Evolutionary conservation across 2,113 vertebrate genomes (phyloP), one percentile per base, ranked within the genome.

Genomic region (Sciurus niger): DNA sequence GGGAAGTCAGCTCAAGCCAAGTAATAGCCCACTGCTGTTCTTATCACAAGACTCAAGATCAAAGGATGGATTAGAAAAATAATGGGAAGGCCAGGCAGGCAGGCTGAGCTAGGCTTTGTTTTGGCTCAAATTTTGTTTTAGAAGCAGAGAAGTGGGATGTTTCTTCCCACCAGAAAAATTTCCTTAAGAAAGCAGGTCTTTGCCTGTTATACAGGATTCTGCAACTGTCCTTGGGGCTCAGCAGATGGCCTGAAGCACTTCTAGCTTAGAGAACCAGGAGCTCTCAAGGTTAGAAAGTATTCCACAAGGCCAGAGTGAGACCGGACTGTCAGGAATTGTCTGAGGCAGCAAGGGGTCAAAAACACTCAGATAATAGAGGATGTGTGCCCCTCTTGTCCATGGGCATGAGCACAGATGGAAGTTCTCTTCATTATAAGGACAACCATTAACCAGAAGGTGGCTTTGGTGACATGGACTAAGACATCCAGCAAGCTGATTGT

Each of bases 341-440:
- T 73, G 20, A 60, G 32, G 16, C 48, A 4, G 16, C 20, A n/a
- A 46, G 13, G 9, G 9, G 12, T 53, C 92, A 25, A 51, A 40
- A 79, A 22, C 3, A 48, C 28, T 34, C 46, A 10, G 46, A 70
- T 8, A 65, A 67, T 5, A 43, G 63, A 86, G 82, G 58, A 32
- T 2, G 6, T 43, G 22, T 17, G 79, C 2, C 1, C 25, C 8
- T 73, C 24, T 34, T 46, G 30, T n/a, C 84, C 37, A 28, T 22
- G 25, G 11, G 11, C 37, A 53, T 9, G 2, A 73, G 34, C 4
- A 6, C 46, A 14, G 48, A n/a, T 46, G 34, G 48, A 80, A 13
- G 2, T 25, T 86, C 65, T 96, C 74, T 68, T 84, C 48, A 40
- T 77, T 80, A 91, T 11, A 86, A 89, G 84, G 37, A 48, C 24